Percentiles rank a stretch among this genome's conserved stretches.
Evolutionary conservation across 2,888 invertebrate species (phyloP).

Genomic region (Phaonia tiefii): DNA sequence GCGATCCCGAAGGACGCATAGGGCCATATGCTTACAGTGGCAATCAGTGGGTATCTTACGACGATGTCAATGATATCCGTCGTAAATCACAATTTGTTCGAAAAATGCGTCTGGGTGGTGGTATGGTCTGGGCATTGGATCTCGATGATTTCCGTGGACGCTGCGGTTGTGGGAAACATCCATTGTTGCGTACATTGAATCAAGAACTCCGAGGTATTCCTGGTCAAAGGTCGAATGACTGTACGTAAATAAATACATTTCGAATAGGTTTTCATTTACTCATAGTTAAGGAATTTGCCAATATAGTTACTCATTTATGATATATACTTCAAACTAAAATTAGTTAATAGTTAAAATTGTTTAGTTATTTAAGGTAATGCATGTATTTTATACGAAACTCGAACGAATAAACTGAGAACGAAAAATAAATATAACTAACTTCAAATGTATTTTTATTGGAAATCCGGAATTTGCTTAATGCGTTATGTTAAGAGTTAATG

Average conservation of each 20-base stretch:
- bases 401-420: constrained; percentile 25
- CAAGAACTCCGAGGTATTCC: constrained; percentile 82
- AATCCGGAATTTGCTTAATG: too few species aligned
- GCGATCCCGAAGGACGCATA: constrained; percentile 84
- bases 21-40: constrained; percentile 88
- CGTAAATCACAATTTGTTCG: constrained; percentile 84
- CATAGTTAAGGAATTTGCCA: constrained; percentile 63
- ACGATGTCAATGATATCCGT: constrained; percentile 85
- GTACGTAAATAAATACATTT: constrained; percentile 79
- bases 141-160: constrained; percentile 87
- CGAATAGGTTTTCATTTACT: constrained; percentile 4
- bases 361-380: constrained; percentile 40
- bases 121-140: constrained; percentile 90
- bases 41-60: constrained; percentile 90
- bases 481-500: too few species aligned
- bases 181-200: constrained; percentile 85
- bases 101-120: constrained; percentile 85
- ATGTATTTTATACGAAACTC: background rate
- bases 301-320: constrained; percentile 41
- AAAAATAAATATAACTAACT: constrained; percentile 34
- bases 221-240: constrained; percentile 80
- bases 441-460: too few species aligned
- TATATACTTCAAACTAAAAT: background rate
- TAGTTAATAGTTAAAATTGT: constrained; percentile 38
- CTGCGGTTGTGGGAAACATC: constrained; percentile 86